phyloP scores from a whole-genome alignment of 2,113 vertebrate species.

The Oncorhynchus nerka region DNA sequence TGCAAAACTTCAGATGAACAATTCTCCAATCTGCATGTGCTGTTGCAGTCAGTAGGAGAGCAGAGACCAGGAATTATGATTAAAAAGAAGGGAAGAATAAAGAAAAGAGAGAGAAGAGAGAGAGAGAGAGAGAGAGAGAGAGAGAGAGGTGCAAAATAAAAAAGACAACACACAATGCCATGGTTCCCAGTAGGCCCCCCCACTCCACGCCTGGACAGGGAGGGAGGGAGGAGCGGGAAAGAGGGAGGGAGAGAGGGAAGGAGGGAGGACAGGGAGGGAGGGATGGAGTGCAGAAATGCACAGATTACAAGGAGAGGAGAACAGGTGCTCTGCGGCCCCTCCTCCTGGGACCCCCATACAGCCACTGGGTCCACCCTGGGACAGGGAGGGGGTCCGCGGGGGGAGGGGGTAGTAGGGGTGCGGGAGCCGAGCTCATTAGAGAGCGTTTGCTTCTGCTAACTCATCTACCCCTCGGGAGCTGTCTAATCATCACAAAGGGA shows the following conservation, averaged over 20 bases:
- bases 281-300: constrained; percentile 60
- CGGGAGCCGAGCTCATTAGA: constrained; percentile 75
- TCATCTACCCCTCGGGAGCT: constrained; percentile 59
- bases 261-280: constrained; percentile 11
- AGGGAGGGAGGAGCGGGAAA: not conserved
- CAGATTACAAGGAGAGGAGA: constrained; percentile 58
- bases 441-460: constrained; percentile 75
- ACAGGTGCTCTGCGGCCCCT: constrained; percentile 65
- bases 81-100: constrained; percentile 1
- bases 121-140: not conserved
- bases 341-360: constrained; percentile 55
- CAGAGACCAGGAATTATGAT: not conserved
- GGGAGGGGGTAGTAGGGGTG: constrained; percentile 26
- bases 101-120: not conserved
- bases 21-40: not conserved
- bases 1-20: not conserved
- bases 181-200: not conserved
- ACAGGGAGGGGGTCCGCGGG: constrained; percentile 14
- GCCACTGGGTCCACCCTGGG: constrained; percentile 54
- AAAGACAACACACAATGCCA: not conserved
- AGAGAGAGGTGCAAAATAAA: not conserved
- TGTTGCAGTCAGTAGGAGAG: not conserved
- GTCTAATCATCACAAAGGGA: constrained; percentile 70
- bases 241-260: not conserved
- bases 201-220: not conserved